Conservation (phyloP, 2,888 invertebrate genomes). For the Thera obeliscata region DNA sequence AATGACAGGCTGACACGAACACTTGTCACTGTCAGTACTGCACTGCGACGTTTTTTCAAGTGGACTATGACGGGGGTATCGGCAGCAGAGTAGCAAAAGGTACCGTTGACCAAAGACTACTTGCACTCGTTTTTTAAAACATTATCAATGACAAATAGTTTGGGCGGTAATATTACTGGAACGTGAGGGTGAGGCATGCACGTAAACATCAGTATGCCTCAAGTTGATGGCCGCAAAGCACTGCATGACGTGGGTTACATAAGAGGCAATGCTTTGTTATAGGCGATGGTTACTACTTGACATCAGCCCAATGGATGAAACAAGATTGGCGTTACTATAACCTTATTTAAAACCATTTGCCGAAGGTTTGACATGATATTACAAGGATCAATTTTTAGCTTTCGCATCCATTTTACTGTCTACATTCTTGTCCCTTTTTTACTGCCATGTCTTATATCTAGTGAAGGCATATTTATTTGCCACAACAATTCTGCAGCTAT, state of each 20-base stretch:
- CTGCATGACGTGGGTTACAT: no score
- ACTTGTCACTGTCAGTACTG: conserved; percentile 15
- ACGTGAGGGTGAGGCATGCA: no score
- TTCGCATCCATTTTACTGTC: conserved; percentile 39
- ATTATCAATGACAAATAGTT: no score
- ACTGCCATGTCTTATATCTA: conserved; percentile 45
- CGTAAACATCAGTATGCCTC: no score
- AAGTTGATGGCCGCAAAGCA: no score
- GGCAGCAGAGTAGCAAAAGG: neutral
- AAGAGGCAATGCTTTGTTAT: no score
- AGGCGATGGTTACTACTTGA: no score
- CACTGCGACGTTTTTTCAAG: conserved; percentile 7
- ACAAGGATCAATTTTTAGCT: conserved; percentile 41
- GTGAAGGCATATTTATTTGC: conserved; percentile 40
- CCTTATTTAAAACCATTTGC: conserved; percentile 32
- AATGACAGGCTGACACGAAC: conserved; percentile 22
- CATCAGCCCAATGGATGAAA: no score
- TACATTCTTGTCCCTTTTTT: conserved; percentile 44
- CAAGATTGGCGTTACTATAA: conserved; percentile 19
- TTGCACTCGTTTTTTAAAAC: no score
- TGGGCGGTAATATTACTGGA: no score
- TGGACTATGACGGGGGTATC: neutral
- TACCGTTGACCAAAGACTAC: no score
- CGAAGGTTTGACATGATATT: conserved; percentile 38
- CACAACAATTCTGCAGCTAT: conserved; percentile 16